Evolutionary conservation across 2,113 vertebrate genomes (phyloP), one percentile per base, ranked within the genome.

Genomic region (Xenopus borealis): DNA sequence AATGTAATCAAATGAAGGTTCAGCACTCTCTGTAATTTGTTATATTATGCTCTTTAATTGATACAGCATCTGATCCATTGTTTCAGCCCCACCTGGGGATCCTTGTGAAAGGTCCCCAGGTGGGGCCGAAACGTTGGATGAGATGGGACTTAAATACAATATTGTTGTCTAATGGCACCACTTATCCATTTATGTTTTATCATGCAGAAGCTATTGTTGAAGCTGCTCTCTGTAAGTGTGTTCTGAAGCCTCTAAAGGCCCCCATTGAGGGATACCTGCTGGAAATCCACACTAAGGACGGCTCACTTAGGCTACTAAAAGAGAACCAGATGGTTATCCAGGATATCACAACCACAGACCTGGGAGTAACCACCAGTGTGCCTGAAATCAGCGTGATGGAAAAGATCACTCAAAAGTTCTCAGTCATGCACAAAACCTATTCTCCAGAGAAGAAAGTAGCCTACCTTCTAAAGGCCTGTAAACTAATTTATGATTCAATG

Each of bases 401-500:
- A 82, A 98, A 95, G 83, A 98, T 99, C 84, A 88, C 92, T 62
- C 86, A 92, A 53, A 98, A 96, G 80, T 90, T 99, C 50, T 78
- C 82, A 11, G 86, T 79, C 40, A 91, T 98, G 84, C 93, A 98
- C 83, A 91, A 93, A 81, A 91, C 96, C 70, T 99, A 99, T 79
- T 99, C 97, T 0, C 97, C 97, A 0, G 94, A 96, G 83, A 98
- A 93, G 81, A 99, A 98, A 89, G 96, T 98, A 19, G 80, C 94
- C 72, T 85, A 91, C 80, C 89, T 98, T 78, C 92, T 99, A 14
- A 99, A 99, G 84, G 88, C 94, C 70, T 99, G 97, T 90, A 98
- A 98, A 81, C 91, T 98, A 80, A 99, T 99, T 86, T 99, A 98
- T 1, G 94, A 99, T 72, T 96, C 93, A 73, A 99, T 99, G 97